Evolutionary conservation across 2,888 invertebrate genomes (phyloP).

Genomic region (Julus scandinavius): DNA sequence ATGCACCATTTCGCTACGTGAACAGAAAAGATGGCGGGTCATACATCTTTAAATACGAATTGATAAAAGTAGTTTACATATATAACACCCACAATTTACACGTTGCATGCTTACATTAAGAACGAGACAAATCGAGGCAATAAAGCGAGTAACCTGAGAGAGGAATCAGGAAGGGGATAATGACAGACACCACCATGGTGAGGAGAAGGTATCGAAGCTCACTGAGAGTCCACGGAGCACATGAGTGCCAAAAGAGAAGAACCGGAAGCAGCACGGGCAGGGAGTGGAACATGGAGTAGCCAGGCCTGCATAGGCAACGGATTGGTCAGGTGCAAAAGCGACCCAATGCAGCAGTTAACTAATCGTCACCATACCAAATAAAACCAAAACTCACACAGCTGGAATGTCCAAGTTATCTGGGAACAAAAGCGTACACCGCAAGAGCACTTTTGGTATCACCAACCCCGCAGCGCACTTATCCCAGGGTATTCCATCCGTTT

Average conservation of each 20-base stretch:
- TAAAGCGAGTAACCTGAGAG: conserved; percentile 3
- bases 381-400: not conserved
- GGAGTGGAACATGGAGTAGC: not conserved
- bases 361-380: not conserved
- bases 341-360: not conserved
- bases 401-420: conserved; percentile 4
- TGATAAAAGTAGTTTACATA: too few relatives aligned
- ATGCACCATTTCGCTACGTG: too few relatives aligned
- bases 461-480: not conserved
- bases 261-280: conserved; percentile 12
- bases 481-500: conserved; percentile 26
- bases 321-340: conserved; percentile 14
- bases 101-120: not conserved
- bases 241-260: conserved; percentile 9
- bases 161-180: conserved; percentile 20
- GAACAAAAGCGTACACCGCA: not conserved
- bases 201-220: conserved; percentile 2
- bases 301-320: not conserved
- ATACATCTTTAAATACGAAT: too few relatives aligned
- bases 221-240: conserved; percentile 3
- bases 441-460: conserved; percentile 13
- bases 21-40: too few relatives aligned
- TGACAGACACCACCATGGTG: conserved; percentile 29
- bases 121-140: not conserved
- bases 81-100: not conserved